A percentile compares a stretch with the other conserved stretches of the same genome.
Evolutionary conservation across 2,113 vertebrate species (phyloP).

Genomic region (Epinephelus lanceolatus): DNA sequence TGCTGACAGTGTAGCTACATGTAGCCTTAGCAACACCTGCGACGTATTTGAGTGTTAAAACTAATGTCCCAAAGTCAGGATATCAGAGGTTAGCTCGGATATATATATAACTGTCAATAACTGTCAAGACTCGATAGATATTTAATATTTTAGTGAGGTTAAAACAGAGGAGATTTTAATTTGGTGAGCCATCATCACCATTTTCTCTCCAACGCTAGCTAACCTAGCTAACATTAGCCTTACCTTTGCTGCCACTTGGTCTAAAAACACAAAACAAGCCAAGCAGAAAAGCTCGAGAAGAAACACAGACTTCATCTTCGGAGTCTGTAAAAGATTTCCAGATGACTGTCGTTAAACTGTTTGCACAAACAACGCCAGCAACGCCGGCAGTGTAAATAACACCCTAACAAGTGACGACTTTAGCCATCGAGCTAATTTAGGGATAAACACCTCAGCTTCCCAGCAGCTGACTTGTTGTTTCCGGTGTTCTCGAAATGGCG

Average conservation of each 20-base stretch:
- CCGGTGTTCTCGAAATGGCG: conserved; percentile 22
- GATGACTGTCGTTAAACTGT: neutral
- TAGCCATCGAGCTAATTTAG: conserved; percentile 44
- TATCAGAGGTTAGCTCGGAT: neutral
- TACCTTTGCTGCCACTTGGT: conserved; percentile 82
- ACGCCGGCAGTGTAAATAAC: neutral
- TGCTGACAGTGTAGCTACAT: neutral
- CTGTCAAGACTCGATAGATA: neutral
- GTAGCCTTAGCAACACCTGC: neutral
- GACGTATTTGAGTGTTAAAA: neutral
- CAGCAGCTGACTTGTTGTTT: conserved; percentile 71
- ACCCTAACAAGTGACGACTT: conserved; percentile 3
- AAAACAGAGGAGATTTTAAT: neutral
- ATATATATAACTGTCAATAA: neutral
- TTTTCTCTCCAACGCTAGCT: conserved; percentile 13
- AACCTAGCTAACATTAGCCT: conserved; percentile 53
- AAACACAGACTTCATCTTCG: conserved; percentile 68
- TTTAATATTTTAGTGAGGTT: neutral
- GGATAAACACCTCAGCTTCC: conserved; percentile 60
- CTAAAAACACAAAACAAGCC: conserved; percentile 71
- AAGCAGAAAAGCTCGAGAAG: conserved; percentile 35
- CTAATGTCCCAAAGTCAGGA: neutral
- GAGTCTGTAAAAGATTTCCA: neutral
- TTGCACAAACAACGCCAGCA: conserved; percentile 3
- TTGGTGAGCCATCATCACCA: neutral